These are phyloP conservation scores for Hippoglossus hippoglossus DNA, from an alignment of 2,797 vertebrate genomes.

Conservation along the genomic window DNA sequence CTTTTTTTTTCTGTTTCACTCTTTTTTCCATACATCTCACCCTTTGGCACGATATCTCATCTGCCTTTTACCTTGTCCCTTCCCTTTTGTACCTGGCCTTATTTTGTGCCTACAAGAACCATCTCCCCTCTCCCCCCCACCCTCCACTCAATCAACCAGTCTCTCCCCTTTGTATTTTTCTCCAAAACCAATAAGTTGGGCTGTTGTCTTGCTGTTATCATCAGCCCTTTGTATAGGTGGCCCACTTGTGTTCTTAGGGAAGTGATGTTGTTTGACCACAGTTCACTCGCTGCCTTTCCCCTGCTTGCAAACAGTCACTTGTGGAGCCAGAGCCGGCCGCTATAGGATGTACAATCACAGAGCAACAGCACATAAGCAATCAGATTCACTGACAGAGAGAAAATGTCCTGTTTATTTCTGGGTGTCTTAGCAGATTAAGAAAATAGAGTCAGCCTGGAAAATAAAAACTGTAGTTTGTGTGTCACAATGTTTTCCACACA, in stretches of 20 bases:
- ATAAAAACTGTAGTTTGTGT: slow-evolving; percentile 50
- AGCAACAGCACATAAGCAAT: slow-evolving; percentile 63
- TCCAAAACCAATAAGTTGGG: slow-evolving; percentile 66
- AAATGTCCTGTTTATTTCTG: slow-evolving; percentile 64
- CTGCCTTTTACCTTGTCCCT: slow-evolving; percentile 67
- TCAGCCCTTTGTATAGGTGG: slow-evolving; percentile 58
- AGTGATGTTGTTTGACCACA: slow-evolving; percentile 74
- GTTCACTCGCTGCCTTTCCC: slow-evolving; percentile 60
- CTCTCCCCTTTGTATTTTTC: slow-evolving; percentile 66
- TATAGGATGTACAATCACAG: slow-evolving; percentile 70
- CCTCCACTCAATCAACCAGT: slow-evolving; percentile 55
- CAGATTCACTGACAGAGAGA: slow-evolving; percentile 53
- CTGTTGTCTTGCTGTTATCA: slow-evolving; percentile 69
- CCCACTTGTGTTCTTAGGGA: slow-evolving; percentile 69
- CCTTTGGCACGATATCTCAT: slow-evolving; percentile 61
- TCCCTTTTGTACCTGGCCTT: slow-evolving; percentile 64
- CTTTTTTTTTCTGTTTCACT: slow-evolving; percentile 54
- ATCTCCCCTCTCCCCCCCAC: slow-evolving; percentile 35
- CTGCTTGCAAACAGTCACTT: slow-evolving; percentile 56
- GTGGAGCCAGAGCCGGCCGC: slow-evolving; percentile 52
- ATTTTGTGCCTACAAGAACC: slow-evolving; percentile 68
- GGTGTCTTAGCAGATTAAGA: slow-evolving; percentile 64
- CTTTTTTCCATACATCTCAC: slow-evolving; percentile 41
- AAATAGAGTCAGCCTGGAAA: slow-evolving; percentile 71
- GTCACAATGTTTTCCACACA: slow-evolving; percentile 30